Evolutionary conservation across 2,888 invertebrate genomes (phyloP).

Genomic region (Ophion ellenae): DNA sequence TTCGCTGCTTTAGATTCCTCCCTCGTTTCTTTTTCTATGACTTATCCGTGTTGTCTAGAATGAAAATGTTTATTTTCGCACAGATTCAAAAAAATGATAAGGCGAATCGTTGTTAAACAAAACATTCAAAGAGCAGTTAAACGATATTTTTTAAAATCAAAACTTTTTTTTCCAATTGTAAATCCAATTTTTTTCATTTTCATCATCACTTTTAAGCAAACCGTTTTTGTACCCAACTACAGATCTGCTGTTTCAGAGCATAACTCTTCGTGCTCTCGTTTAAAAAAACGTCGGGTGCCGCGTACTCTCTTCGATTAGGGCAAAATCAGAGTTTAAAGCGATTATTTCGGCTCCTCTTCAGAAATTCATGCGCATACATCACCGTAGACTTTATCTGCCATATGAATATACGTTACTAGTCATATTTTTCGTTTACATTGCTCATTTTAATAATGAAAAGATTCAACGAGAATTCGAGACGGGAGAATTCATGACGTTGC

Average conservation of each 20-base stretch:
- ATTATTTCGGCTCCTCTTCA: background rate
- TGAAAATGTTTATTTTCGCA: background rate
- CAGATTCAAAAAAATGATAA: background rate
- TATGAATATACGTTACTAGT: constrained; percentile 48
- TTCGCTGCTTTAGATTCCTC: background rate
- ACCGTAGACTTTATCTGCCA: constrained; percentile 27
- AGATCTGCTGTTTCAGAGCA: background rate
- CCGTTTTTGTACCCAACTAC: background rate
- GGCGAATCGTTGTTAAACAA: background rate
- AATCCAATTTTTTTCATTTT: no score
- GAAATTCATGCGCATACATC: background rate
- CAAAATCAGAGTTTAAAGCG: background rate
- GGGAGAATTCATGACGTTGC: constrained; percentile 2
- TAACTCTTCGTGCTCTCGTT: background rate
- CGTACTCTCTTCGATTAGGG: background rate
- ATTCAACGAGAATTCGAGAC: constrained; percentile 23
- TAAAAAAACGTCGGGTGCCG: background rate
- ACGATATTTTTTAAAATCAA: background rate
- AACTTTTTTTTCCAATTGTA: background rate
- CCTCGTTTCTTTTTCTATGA: background rate
- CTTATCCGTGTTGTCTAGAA: background rate
- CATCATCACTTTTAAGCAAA: no score
- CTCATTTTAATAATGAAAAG: background rate
- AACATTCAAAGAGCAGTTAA: background rate
- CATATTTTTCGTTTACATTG: constrained; percentile 41